Percentiles rank a stretch among this genome's conserved stretches.
Evolutionary conservation across 2,888 invertebrate species (phyloP).

Genomic region (Dinocampus coccinellae): DNA sequence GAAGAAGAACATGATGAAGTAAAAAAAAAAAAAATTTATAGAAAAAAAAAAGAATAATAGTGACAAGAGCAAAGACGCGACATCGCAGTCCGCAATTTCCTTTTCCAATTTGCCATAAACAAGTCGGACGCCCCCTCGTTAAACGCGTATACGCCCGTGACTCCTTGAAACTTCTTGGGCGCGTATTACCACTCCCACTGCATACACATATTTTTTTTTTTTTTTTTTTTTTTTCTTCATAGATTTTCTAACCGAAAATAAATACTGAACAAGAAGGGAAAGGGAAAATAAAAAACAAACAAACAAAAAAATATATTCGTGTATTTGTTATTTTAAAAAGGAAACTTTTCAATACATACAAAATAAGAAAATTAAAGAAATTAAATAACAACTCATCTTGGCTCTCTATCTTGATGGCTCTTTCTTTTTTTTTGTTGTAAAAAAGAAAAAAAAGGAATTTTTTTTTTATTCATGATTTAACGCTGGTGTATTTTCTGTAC

Average conservation of each 20-base stretch:
- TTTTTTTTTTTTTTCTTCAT: slow-evolving; percentile 1
- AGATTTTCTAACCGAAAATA: not conserved
- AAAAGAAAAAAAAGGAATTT: too few species aligned
- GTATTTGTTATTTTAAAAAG: not conserved
- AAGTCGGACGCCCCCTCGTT: slow-evolving; percentile 61
- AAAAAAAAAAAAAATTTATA: not conserved
- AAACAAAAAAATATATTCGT: not conserved
- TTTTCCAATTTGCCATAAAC: slow-evolving; percentile 69
- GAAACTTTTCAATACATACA: not conserved
- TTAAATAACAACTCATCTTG: not conserved
- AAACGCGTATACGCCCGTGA: slow-evolving; percentile 54
- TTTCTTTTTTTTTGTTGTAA: too few species aligned
- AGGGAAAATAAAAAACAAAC: not conserved
- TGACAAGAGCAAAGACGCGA: slow-evolving; percentile 38
- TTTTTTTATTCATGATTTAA: too few species aligned
- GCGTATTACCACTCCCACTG: slow-evolving; percentile 12
- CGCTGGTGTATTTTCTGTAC: too few species aligned
- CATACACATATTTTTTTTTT: too few species aligned
- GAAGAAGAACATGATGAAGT: not conserved
- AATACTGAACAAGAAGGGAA: not conserved
- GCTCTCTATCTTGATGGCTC: too few species aligned
- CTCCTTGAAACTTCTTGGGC: slow-evolving; percentile 49
- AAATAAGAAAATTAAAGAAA: not conserved
- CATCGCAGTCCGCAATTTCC: slow-evolving; percentile 65
- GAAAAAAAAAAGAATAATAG: slow-evolving; percentile 11